A percentile compares a stretch with the other conserved stretches of the same genome.
phyloP scores from a whole-genome alignment of 2,797 vertebrate genomes.

The Pantherophis alleghaniensis region DNA sequence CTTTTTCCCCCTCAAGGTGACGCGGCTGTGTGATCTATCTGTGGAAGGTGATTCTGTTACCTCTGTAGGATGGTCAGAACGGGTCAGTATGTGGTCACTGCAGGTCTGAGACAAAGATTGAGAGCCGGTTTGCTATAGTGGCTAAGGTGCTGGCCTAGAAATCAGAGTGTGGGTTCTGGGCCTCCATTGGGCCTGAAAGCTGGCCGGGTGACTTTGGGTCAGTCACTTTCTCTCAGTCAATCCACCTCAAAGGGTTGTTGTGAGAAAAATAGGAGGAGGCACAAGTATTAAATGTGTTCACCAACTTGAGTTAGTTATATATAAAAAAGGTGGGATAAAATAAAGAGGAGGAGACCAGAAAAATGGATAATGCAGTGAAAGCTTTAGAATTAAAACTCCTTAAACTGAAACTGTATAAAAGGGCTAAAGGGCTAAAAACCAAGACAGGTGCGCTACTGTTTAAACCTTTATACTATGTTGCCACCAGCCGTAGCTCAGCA shows the following conservation, averaged over 20 bases:
- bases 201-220: neutral
- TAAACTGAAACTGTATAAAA: neutral
- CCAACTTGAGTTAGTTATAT: neutral
- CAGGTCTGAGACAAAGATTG: rapidly evolving
- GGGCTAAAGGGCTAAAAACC: neutral
- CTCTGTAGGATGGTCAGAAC: conserved; percentile 97
- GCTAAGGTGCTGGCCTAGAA: neutral
- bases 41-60: conserved; percentile 98
- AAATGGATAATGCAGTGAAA: neutral
- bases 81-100: conserved; percentile 74
- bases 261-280: neutral
- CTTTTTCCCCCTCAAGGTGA: conserved; percentile 77
- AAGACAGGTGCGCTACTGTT: neutral
- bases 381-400: neutral
- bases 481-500: neutral
- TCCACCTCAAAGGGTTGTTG: neutral
- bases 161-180: neutral
- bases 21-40: conserved; percentile 93
- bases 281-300: neutral
- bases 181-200: neutral
- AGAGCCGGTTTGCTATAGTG: neutral
- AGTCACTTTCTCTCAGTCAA: neutral
- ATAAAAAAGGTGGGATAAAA: neutral
- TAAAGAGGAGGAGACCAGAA: neutral
- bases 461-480: neutral